Evolutionary conservation across 2,888 invertebrate species (phyloP).

Genomic region (Aricia artaxerxes): DNA sequence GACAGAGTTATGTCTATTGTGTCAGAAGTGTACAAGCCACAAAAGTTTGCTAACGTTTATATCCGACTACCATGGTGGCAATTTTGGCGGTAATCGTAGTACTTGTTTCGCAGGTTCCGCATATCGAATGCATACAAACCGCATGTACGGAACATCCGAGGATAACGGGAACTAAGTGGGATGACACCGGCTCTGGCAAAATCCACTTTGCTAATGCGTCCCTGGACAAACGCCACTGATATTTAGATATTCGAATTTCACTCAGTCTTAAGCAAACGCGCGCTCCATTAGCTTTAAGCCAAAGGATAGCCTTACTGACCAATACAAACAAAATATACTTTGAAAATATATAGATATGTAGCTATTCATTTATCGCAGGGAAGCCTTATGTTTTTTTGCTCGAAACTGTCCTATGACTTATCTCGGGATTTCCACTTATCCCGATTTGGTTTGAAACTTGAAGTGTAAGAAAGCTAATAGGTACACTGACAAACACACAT

Average conservation of each 20-base stretch:
- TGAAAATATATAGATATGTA: background rate
- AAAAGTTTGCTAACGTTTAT: too few relatives aligned
- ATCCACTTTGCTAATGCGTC: constrained; percentile 5
- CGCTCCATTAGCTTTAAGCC: background rate
- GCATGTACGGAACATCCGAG: background rate
- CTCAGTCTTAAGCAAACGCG: background rate
- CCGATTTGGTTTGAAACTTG: too few relatives aligned
- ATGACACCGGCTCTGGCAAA: background rate
- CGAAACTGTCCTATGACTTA: too few relatives aligned
- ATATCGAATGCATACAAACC: background rate
- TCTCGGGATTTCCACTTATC: too few relatives aligned
- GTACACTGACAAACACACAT: too few relatives aligned
- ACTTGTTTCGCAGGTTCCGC: background rate
- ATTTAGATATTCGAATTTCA: background rate
- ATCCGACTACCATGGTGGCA: background rate
- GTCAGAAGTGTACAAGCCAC: too few relatives aligned
- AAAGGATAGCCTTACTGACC: background rate
- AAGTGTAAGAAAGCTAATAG: too few relatives aligned
- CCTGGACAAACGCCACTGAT: background rate
- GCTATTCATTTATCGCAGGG: too few relatives aligned
- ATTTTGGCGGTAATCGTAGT: background rate
- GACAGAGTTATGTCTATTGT: too few relatives aligned
- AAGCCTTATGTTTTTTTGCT: too few relatives aligned
- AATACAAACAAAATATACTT: background rate
- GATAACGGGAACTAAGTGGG: background rate